Evolutionary conservation across 2,113 vertebrate genomes (phyloP).

Genomic region (Phylloscopus whistleri): DNA sequence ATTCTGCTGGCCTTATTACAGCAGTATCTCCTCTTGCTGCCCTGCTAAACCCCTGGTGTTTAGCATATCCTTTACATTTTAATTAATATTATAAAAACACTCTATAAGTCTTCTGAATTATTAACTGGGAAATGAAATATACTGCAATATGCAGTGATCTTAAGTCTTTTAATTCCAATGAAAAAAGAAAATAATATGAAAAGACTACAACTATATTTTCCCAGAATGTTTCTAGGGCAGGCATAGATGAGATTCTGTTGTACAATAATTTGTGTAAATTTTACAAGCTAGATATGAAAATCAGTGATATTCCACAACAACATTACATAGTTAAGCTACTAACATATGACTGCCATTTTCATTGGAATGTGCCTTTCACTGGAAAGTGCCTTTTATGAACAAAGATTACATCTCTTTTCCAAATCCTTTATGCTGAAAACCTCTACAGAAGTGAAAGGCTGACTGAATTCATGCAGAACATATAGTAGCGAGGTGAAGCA

Average conservation of each 20-base stretch:
- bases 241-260: not conserved
- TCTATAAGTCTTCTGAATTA: not conserved
- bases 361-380: not conserved
- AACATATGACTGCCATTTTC: conserved; percentile 12
- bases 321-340: not conserved
- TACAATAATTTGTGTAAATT: not conserved
- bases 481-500: not conserved
- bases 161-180: not conserved
- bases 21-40: not conserved
- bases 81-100: not conserved
- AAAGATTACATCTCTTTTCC: not conserved
- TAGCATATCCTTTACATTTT: not conserved
- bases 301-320: not conserved
- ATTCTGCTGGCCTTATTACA: not conserved
- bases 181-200: not conserved
- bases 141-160: not conserved
- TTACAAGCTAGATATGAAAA: not conserved
- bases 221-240: not conserved
- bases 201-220: not conserved
- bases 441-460: conserved; percentile 2
- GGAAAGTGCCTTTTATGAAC: not conserved
- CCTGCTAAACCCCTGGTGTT: not conserved
- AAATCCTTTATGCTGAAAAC: conserved; percentile 20
- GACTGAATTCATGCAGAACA: conserved; percentile 23
- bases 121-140: not conserved